Evolutionary conservation across 1,140 invertebrate species (phyloP).

Genomic region (Macrobrachium nipponense): DNA sequence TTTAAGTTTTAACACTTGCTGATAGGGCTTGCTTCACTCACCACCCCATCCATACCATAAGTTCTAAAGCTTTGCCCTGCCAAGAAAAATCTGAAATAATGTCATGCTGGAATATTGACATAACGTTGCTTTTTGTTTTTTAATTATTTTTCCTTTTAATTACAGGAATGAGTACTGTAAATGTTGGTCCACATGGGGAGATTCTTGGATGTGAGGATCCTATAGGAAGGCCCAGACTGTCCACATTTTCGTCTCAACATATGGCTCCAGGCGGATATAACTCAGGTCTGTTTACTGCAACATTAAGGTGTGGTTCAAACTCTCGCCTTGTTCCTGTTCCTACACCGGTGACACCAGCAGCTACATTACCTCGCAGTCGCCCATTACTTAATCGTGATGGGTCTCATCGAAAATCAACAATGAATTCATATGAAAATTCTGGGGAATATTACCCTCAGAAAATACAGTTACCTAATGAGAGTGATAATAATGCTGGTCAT

Average conservation of each 20-base stretch:
- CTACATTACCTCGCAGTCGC: slow-evolving; percentile 39
- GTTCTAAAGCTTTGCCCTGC: too few species aligned
- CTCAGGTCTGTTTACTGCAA: slow-evolving; percentile 38
- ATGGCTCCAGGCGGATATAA: slow-evolving; percentile 42
- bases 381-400: neutral
- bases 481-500: too few species aligned
- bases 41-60: too few species aligned
- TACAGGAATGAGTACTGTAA: slow-evolving; percentile 30
- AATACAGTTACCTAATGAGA: too few species aligned
- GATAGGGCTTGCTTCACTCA: too few species aligned
- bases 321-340: slow-evolving; percentile 45
- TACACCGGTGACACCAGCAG: slow-evolving; percentile 41
- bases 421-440: too few species aligned
- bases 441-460: too few species aligned
- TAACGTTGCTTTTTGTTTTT: neutral
- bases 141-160: neutral
- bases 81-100: too few species aligned
- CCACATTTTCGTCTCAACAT: slow-evolving; percentile 51
- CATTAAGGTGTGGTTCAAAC: slow-evolving; percentile 42
- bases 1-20: neutral
- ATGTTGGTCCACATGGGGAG: slow-evolving; percentile 23
- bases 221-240: slow-evolving; percentile 40
- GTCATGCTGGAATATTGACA: too few species aligned
- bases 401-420: too few species aligned
- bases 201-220: slow-evolving; percentile 32